Base-by-base conservation (phyloP, 2,888 invertebrate species). In the Graphium colonna region DNA sequence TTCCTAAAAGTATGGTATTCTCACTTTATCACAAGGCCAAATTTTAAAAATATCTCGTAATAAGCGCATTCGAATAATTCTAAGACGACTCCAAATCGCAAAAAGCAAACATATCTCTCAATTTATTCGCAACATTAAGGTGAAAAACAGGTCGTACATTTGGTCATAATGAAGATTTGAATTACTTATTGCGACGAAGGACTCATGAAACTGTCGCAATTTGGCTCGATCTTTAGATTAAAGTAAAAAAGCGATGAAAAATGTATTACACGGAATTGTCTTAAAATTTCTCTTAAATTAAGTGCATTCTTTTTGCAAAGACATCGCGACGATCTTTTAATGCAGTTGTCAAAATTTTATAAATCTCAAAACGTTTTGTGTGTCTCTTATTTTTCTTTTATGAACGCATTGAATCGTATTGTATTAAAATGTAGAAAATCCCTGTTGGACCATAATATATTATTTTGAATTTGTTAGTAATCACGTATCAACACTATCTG, bases 171-270 rank as follows among this genome's bases (percentile, higher is more conserved):
- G 17, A 42, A 21, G 15, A 33, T 52, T 31, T 10, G 41, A 52
- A 44, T 53, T 44, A 49, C 49, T 53, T 53, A 44, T 49, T 40
- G 44, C 39, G 8, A 42, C 43, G 38, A 47, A 52, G 28, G 38
- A 43, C 28, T 52, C 47, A 52, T 48, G n/a, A 52, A 48, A 43
- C 42, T 48, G 48, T 43, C 48, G 4, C 12, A 31, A 36, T 39
- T 10, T 41, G 12, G 13, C 38, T 45, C 18, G 17, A 31, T 26
- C 26, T 44, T 31, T 31, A 15, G 26, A 47, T 41, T 47, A 42
- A 41, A 16, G 15, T 7, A 16, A 13, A 38, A 40, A 42, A 15
- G n/a, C 3, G 17, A 38, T 36, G 26, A 42, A 52, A 33, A 26
- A 46, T 38, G 13, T 7, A 39, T 44, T 39, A 38, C 17, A 39